Evolutionary conservation across 2,888 invertebrate genomes (phyloP).

Genomic region (Sabatieria punctata): DNA sequence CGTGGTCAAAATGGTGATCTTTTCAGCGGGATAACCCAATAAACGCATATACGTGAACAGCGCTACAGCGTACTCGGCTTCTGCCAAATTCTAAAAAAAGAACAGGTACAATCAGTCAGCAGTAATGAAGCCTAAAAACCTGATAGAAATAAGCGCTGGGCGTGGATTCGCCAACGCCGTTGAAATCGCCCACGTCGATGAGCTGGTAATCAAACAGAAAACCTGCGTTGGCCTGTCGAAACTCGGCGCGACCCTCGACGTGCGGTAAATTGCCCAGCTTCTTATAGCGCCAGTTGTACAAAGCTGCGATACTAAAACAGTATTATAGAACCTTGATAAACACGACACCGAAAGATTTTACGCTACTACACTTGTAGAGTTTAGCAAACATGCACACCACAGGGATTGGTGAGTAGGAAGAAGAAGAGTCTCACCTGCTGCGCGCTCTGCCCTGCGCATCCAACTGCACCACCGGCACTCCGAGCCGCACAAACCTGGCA

Average conservation of each 20-base stretch:
- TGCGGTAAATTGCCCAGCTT: conserved; percentile 74
- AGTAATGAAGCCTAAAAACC: conserved; percentile 37
- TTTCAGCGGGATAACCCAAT: conserved; percentile 84
- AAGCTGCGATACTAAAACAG: conserved; percentile 33
- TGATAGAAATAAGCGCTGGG: conserved; percentile 98
- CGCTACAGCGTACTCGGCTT: conserved; percentile 76
- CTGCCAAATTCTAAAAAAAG: conserved; percentile 41
- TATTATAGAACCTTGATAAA: no score
- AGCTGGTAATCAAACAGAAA: conserved; percentile 82
- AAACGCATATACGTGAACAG: conserved; percentile 96
- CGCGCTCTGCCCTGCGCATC: conserved; percentile 93
- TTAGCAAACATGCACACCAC: background rate
- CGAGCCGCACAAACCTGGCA: conserved; percentile 80
- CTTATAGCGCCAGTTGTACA: conserved; percentile 40
- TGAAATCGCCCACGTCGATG: conserved; percentile 87
- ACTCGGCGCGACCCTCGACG: conserved; percentile 64
- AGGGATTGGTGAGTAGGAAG: background rate
- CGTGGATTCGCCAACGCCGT: conserved; percentile 86
- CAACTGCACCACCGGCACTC: conserved; percentile 87
- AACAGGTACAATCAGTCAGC: background rate
- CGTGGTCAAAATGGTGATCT: conserved; percentile 90
- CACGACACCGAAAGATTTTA: background rate
- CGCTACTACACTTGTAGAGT: background rate
- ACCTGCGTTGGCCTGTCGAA: conserved; percentile 75
- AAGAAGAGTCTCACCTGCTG: conserved; percentile 44